Percentiles rank a stretch among this genome's conserved stretches.
phyloP scores from a whole-genome alignment of 2,113 vertebrate genomes.

The Ginglymostoma cirratum region DNA sequence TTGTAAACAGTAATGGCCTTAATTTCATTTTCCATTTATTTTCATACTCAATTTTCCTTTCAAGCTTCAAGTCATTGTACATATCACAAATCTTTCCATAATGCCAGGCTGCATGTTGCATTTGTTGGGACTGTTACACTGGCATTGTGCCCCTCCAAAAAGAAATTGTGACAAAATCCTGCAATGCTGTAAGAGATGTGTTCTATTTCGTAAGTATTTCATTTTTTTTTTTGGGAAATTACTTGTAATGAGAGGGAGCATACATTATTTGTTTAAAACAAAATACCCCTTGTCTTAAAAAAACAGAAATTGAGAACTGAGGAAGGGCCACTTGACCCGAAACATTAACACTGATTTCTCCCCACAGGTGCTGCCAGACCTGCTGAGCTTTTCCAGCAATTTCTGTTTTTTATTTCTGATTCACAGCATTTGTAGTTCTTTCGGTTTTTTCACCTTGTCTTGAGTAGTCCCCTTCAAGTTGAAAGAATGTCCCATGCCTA shows the following conservation, averaged over 20 bases:
- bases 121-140: neutral
- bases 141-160: neutral
- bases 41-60: neutral
- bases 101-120: neutral
- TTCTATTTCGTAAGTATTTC: neutral
- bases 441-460: neutral
- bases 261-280: neutral
- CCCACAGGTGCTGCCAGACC: no score
- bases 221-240: neutral
- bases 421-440: no score
- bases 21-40: neutral
- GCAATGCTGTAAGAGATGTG: neutral
- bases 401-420: no score
- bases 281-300: no score
- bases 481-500: neutral
- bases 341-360: no score
- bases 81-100: neutral
- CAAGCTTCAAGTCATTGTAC: neutral
- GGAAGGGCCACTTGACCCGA: no score
- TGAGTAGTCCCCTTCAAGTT: neutral
- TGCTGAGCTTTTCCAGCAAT: no score
- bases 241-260: neutral
- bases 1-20: neutral
- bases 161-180: neutral
- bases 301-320: no score